A percentile compares a stretch with the other conserved stretches of the same genome.
Evolutionary conservation across 2,888 invertebrate species (phyloP).

Genomic region (Ecliptopera silaceata): DNA sequence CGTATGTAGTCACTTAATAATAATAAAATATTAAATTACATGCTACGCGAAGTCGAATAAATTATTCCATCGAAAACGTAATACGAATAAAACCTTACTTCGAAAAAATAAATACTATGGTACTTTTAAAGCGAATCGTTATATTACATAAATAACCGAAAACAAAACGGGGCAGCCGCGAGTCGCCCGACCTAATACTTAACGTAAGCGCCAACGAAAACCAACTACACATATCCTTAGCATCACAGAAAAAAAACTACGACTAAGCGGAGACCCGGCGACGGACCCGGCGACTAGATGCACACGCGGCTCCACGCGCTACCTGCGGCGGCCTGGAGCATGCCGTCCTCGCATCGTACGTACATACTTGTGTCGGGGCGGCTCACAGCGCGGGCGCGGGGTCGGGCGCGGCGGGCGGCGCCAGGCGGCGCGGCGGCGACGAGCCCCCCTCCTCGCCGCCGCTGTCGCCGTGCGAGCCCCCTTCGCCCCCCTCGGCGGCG

Average conservation of each 20-base stretch:
- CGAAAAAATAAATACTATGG: slow-evolving; percentile 75
- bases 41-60: slow-evolving; percentile 54
- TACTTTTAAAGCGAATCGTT: slow-evolving; percentile 73
- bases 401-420: slow-evolving; percentile 28
- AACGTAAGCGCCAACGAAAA: slow-evolving; percentile 57
- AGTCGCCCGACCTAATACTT: slow-evolving; percentile 45
- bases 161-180: slow-evolving; percentile 34
- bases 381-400: slow-evolving; percentile 23
- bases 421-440: slow-evolving; percentile 37
- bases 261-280: slow-evolving; percentile 52
- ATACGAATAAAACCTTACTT: slow-evolving; percentile 61
- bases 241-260: slow-evolving; percentile 75
- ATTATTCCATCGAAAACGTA: slow-evolving; percentile 53
- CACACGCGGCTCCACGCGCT: slow-evolving; percentile 7
- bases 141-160: slow-evolving; percentile 55
- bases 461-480: slow-evolving; percentile 51
- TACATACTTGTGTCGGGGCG: slow-evolving; percentile 3
- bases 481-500: slow-evolving; percentile 49
- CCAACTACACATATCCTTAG: slow-evolving; percentile 64
- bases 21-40: slow-evolving; percentile 48
- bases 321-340: no score
- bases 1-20: slow-evolving; percentile 32
- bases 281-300: slow-evolving; percentile 29
- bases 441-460: slow-evolving; percentile 44
- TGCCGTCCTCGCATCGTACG: not conserved